phyloP scores from a whole-genome alignment of 1,140 invertebrate genomes.

The Aphelenchoides fujianensis region DNA sequence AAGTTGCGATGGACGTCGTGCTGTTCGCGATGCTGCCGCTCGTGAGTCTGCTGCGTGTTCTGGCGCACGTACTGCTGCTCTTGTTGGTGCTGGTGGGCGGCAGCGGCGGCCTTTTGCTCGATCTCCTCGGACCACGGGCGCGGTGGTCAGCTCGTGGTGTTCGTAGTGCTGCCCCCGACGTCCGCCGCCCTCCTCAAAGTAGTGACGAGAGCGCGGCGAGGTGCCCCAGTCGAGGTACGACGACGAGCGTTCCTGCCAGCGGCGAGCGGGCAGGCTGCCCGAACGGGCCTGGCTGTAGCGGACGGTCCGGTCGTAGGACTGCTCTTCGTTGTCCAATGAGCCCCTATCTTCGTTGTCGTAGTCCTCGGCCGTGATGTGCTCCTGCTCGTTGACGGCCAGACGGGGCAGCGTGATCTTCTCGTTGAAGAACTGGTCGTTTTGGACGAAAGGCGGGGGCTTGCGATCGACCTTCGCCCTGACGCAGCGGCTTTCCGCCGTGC shows the following conservation, averaged over 20 bases:
- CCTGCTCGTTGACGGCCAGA: constrained; percentile 3
- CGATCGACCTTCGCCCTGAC: not conserved
- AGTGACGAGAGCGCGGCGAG: not conserved
- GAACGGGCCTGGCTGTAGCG: constrained; percentile 2
- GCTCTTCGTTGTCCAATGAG: constrained; percentile 17
- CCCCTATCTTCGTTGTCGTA: constrained; percentile 11
- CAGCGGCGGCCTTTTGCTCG: not conserved
- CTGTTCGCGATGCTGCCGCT: not conserved
- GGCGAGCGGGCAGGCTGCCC: not conserved
- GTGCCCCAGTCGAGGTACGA: constrained; percentile 15
- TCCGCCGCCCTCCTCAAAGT: not conserved
- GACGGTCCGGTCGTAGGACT: not conserved
- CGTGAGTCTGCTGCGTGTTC: not conserved
- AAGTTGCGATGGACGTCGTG: not conserved
- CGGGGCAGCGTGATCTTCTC: constrained; percentile 14
- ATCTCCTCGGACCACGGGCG: not conserved
- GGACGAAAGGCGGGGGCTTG: constrained; percentile 10
- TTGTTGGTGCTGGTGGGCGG: not conserved
- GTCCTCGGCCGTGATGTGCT: constrained; percentile 13
- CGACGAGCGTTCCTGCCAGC: not conserved
- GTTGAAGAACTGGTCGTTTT: constrained; percentile 11
- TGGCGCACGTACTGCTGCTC: not conserved
- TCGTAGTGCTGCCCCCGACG: constrained; percentile 1
- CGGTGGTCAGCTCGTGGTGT: not conserved
- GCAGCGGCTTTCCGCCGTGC: not conserved